Percentiles rank a stretch among this genome's conserved stretches.
Conservation (phyloP, 2,113 vertebrate species). For the Prochilodus magdalenae region DNA sequence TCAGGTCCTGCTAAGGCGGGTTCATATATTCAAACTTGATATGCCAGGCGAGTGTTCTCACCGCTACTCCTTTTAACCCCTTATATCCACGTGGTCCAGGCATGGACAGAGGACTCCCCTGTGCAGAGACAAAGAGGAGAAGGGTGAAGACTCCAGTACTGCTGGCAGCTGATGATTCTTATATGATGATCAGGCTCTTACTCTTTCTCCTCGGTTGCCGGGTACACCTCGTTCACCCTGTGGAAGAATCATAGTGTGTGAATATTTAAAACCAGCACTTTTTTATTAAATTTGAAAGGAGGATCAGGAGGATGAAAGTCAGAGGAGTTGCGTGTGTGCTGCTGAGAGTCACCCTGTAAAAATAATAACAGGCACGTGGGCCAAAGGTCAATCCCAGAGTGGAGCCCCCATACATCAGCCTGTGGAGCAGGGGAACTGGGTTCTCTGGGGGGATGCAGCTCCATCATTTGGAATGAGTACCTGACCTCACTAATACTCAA, state of each 20-base stretch:
- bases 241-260: slow-evolving; percentile 41
- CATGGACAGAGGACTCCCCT: slow-evolving; percentile 80
- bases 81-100: slow-evolving; percentile 86
- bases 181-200: slow-evolving; percentile 61
- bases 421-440: no score
- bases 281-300: no score
- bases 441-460: no score
- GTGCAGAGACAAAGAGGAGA: slow-evolving; percentile 24
- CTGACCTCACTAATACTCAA: no score
- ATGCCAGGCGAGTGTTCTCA: slow-evolving; percentile 61
- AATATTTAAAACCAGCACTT: background rate
- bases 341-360: no score
- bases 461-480: no score
- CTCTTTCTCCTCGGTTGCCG: slow-evolving; percentile 85
- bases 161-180: background rate
- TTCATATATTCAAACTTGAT: no score
- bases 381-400: no score
- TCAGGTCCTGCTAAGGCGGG: background rate
- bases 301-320: no score
- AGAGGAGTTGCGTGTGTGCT: no score
- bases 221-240: slow-evolving; percentile 82
- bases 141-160: background rate
- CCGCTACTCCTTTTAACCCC: slow-evolving; percentile 84
- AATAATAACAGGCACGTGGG: no score
- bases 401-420: no score